Evolutionary conservation across 2,797 vertebrate species (phyloP), one percentile per base, ranked within the genome.

Genomic region (Falco berigora): DNA sequence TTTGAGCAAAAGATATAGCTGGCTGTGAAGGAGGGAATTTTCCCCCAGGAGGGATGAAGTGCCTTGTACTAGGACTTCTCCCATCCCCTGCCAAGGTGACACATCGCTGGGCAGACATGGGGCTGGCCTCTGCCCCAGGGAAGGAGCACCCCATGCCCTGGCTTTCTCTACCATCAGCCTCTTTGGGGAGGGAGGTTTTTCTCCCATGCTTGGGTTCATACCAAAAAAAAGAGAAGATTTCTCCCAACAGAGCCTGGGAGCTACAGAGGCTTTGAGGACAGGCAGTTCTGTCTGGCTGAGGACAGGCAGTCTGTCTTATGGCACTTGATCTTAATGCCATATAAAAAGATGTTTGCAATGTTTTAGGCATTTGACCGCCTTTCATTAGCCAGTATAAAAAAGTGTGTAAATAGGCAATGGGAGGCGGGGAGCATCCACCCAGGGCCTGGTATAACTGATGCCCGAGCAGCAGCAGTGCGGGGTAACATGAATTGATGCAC

Each of bases 31-130:
- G 24, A 84, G 30, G 21, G 4, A 53, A 25, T 28, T 47, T 64
- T 75, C 72, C 8, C 20, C 27, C 14, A 47, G 52, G 19, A 83
- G 5, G 14, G 44, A 46, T 4, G 9, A 63, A 78, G 4, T 15
- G 16, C 18, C 25, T 79, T 19, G 10, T 10, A 46, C 27, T 5
- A 9, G 15, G 12, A 40, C 20, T 55, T 90, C 7, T 12, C 20
- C 34, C 9, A 9, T 24, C 7, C 16, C 32, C 24, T 81, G 8
- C 14, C 15, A 40, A 42, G 25, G n/a, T 8, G 30, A 25, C 9
- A 59, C 2, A 1, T 44, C 2, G 0, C 24, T 50, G 84, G 49
- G 32, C 20, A 62, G 14, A 14, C 0, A 0, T 32, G 58, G 9
- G 16, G 2, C 27, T 59, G 28, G 14, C 55, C 32, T 81, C 64